A percentile compares a stretch with the other conserved stretches of the same genome.
Evolutionary conservation across 1,140 invertebrate species (phyloP).

Genomic region (Drosophila kikkawai): DNA sequence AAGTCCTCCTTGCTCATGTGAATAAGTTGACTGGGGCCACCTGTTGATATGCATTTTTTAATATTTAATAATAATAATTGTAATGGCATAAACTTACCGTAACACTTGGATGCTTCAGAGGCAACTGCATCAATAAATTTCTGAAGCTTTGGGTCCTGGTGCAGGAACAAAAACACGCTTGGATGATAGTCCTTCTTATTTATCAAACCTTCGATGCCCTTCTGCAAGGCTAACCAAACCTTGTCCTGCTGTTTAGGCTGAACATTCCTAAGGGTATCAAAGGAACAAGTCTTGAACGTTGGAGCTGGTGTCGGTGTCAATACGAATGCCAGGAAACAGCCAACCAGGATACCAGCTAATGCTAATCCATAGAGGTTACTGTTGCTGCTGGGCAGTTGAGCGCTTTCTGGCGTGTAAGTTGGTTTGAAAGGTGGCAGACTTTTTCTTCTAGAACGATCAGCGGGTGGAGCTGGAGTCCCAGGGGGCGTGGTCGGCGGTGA

Average conservation of each 20-base stretch:
- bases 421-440: not conserved
- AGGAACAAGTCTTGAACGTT: slow-evolving; percentile 41
- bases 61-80: not conserved
- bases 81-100: slow-evolving; percentile 42
- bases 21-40: slow-evolving; percentile 28
- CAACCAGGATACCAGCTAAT: not conserved
- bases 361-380: not conserved
- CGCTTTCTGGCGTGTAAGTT: not conserved
- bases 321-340: not conserved
- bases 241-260: slow-evolving; percentile 34
- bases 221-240: slow-evolving; percentile 58
- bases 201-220: slow-evolving; percentile 61
- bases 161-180: slow-evolving; percentile 64
- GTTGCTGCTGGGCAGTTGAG: not conserved
- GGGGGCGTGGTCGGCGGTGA: not conserved
- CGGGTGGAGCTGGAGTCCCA: not conserved
- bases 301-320: not conserved
- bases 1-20: slow-evolving; percentile 71
- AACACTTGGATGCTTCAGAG: slow-evolving; percentile 59
- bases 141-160: slow-evolving; percentile 42
- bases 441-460: not conserved
- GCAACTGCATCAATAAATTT: slow-evolving; percentile 60
- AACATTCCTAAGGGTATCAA: slow-evolving; percentile 14
- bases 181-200: slow-evolving; percentile 54
- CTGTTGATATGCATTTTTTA: slow-evolving; percentile 17